These are phyloP conservation scores for Taphrorychus bicolor DNA, from an alignment of 2,888 invertebrate genomes.

Conservation along the genomic window DNA sequence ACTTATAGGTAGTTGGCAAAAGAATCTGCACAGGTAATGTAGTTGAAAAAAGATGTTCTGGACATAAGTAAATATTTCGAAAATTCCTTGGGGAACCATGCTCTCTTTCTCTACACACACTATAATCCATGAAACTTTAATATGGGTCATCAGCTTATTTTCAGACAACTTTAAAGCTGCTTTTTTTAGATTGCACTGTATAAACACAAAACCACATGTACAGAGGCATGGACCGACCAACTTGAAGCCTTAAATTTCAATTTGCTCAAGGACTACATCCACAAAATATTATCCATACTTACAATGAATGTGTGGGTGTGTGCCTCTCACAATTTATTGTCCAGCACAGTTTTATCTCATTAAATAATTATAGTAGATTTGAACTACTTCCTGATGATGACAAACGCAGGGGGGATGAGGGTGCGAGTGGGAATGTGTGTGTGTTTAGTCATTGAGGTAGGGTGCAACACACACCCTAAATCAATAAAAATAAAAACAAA, in stretches of 20 bases:
- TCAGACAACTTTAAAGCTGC: conserved; percentile 21
- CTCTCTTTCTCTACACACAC: no score
- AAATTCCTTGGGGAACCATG: no score
- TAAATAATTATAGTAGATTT: not conserved
- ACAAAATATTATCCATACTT: no score
- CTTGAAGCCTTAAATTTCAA: conserved; percentile 11
- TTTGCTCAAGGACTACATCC: not conserved
- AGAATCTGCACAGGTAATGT: no score
- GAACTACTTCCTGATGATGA: not conserved
- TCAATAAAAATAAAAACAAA: conserved; percentile 54
- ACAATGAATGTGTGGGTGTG: not conserved
- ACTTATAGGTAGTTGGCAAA: no score
- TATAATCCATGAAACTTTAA: no score
- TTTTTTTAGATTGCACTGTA: conserved; percentile 23
- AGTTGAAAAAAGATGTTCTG: no score
- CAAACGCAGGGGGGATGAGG: not conserved
- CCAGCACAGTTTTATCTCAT: not conserved
- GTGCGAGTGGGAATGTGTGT: conserved; percentile 41
- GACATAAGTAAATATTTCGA: no score
- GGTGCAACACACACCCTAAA: conserved; percentile 59
- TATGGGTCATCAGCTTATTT: conserved; percentile 18
- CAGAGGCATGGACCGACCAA: conserved; percentile 18
- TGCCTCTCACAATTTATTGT: no score
- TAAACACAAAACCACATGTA: conserved; percentile 35
- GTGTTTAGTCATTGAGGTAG: conserved; percentile 46